Evolutionary conservation across 1,140 invertebrate species (phyloP).

Genomic region (Drosophila pachea): DNA sequence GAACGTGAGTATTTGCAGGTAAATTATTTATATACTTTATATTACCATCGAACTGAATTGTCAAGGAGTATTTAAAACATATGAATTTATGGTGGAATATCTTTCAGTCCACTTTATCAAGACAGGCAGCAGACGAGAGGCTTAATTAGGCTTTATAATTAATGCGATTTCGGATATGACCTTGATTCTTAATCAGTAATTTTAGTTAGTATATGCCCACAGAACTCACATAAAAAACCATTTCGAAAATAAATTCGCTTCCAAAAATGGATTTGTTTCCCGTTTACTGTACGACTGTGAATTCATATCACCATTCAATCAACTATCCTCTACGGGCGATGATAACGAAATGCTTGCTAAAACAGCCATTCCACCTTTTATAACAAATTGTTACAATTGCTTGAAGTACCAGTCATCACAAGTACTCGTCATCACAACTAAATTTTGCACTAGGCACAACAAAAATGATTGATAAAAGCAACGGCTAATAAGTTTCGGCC

Average conservation of each 20-base stretch:
- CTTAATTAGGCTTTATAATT: constrained; percentile 10
- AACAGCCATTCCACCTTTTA: constrained; percentile 20
- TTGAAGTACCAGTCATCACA: constrained; percentile 2
- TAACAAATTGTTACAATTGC: constrained; percentile 24
- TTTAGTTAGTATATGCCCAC: neutral
- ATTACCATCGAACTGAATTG: no score
- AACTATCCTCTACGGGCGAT: constrained; percentile 20
- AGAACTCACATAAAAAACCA: constrained; percentile 65
- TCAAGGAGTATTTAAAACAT: neutral
- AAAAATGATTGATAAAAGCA: constrained; percentile 39
- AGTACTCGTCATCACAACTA: constrained; percentile 6
- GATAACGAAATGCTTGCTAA: constrained; percentile 35
- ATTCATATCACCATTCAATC: constrained; percentile 54
- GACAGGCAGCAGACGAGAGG: neutral
- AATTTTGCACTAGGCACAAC: constrained; percentile 66
- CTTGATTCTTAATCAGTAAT: neutral
- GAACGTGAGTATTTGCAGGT: constrained; percentile 40
- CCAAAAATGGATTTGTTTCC: constrained; percentile 55
- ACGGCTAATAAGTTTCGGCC: neutral
- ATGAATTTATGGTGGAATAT: neutral
- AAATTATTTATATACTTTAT: no score
- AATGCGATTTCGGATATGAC: neutral
- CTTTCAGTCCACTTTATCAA: constrained; percentile 9
- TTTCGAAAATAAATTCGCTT: constrained; percentile 60
- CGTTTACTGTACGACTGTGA: constrained; percentile 40